These are phyloP conservation scores for Eptatretus atami DNA, from an alignment of 2,797 vertebrate genomes.

Conservation along the genomic window DNA sequence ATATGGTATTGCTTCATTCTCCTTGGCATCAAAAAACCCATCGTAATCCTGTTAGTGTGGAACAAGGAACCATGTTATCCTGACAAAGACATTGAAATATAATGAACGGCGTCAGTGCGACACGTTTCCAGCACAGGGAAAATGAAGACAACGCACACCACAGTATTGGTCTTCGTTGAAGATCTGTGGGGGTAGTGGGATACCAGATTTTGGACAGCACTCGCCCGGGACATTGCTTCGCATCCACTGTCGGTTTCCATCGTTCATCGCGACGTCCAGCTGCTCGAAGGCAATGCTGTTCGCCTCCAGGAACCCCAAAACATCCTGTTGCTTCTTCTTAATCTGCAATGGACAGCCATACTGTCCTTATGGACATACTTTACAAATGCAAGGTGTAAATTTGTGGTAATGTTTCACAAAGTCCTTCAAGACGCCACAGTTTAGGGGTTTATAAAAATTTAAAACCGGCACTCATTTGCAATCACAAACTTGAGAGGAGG, in stretches of 20 bases:
- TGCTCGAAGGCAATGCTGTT: slow-evolving; percentile 67
- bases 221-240: slow-evolving; percentile 70
- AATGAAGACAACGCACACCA: slow-evolving; percentile 23
- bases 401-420: no score
- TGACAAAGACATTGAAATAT: background rate
- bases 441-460: no score
- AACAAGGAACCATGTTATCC: slow-evolving; percentile 7
- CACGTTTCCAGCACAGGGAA: no score
- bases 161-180: slow-evolving; percentile 80
- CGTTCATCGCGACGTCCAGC: slow-evolving; percentile 72
- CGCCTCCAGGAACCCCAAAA: slow-evolving; percentile 67
- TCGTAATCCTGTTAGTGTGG: slow-evolving; percentile 49
- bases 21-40: slow-evolving; percentile 85
- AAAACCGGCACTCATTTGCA: no score
- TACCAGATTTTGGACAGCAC: slow-evolving; percentile 68
- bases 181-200: slow-evolving; percentile 84
- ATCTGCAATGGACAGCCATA: slow-evolving; percentile 22
- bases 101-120: no score
- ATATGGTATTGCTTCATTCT: slow-evolving; percentile 56
- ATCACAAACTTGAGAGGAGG: no score
- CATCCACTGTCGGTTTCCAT: slow-evolving; percentile 88
- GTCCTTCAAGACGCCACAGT: no score
- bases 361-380: no score
- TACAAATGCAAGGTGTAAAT: no score
- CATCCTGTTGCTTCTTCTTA: slow-evolving; percentile 97